These are phyloP conservation scores for Balearica regulorum DNA, from an alignment of 2,797 vertebrate species.

Conservation along the genomic window DNA sequence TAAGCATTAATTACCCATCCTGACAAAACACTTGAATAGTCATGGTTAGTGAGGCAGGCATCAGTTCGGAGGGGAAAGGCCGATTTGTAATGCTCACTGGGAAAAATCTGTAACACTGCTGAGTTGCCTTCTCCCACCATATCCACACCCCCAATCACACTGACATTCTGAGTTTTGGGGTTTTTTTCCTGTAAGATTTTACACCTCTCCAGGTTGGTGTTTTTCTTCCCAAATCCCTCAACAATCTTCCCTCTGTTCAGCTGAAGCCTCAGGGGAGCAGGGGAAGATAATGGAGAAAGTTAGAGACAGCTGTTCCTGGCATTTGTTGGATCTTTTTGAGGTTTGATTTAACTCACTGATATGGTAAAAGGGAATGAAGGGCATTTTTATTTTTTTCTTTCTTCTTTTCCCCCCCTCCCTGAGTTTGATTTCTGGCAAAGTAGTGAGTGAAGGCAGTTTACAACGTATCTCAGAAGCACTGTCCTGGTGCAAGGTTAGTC, in stretches of 20 bases:
- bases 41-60: background rate
- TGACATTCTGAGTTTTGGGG: background rate
- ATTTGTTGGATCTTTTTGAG: background rate
- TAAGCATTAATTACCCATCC: background rate
- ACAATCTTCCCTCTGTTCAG: background rate
- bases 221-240: background rate
- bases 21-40: background rate
- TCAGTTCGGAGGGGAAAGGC: background rate
- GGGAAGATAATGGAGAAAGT: background rate
- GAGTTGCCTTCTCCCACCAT: background rate
- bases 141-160: background rate
- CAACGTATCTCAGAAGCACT: background rate
- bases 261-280: background rate
- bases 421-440: background rate
- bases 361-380: background rate
- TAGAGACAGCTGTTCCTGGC: background rate
- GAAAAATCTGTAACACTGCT: background rate
- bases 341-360: background rate
- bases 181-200: background rate
- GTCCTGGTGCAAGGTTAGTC: background rate
- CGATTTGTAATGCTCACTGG: background rate
- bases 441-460: background rate
- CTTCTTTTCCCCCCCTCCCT: accelerated
- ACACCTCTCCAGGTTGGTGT: background rate
- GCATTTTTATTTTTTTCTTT: background rate